These are phyloP conservation scores for Eurystomus gularis DNA, from an alignment of 2,113 vertebrate species.

Conservation along the genomic window DNA sequence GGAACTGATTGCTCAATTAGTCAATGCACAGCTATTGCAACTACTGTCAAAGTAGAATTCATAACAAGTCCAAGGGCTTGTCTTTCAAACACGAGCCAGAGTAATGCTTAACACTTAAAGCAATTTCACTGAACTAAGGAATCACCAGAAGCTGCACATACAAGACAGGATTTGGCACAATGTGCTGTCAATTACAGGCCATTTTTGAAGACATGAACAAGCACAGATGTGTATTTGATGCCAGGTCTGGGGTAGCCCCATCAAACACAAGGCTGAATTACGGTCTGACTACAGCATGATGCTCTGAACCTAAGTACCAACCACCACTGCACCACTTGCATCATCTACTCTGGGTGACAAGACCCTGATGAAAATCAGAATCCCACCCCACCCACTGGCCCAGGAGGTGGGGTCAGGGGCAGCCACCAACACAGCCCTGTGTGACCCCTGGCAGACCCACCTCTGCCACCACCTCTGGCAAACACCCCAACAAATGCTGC, in stretches of 20 bases:
- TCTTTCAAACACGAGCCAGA: background rate
- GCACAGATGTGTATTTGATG: background rate
- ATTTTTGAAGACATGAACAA: rapidly evolving
- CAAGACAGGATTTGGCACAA: rapidly evolving
- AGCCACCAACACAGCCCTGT: rapidly evolving
- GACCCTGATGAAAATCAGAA: background rate
- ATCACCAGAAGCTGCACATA: background rate
- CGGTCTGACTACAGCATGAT: rapidly evolving
- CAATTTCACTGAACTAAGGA: background rate
- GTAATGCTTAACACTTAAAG: background rate
- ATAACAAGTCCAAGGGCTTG: background rate
- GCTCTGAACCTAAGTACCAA: background rate
- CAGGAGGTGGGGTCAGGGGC: rapidly evolving
- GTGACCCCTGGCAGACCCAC: background rate
- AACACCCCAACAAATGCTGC: too few species aligned
- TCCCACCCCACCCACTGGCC: background rate
- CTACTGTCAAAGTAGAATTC: slow-evolving; percentile 14
- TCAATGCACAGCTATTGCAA: background rate
- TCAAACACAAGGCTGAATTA: background rate
- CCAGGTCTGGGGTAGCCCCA: background rate
- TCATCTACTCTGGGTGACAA: background rate
- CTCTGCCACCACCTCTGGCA: background rate
- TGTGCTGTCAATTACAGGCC: background rate
- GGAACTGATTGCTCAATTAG: slow-evolving; percentile 42
- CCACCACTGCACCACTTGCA: rapidly evolving